Evolutionary conservation across 2,113 vertebrate species (phyloP).

Genomic region (Elephas maximus): DNA sequence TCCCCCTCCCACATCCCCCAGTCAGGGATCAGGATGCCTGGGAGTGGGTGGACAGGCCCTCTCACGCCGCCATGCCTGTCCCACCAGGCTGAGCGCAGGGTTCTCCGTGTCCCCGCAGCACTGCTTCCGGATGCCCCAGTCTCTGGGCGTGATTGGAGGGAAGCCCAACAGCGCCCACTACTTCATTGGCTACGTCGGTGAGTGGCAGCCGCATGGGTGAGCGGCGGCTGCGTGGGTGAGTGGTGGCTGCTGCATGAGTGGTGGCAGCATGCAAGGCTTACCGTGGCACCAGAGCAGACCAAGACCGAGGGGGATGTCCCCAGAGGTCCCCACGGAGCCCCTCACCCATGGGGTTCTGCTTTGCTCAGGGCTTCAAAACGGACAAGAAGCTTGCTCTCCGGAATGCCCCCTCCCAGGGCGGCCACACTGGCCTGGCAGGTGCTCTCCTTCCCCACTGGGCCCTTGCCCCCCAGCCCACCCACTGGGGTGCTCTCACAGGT

Average conservation of each 20-base stretch:
- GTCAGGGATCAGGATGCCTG: neutral
- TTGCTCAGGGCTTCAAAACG: neutral
- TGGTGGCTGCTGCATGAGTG: constrained; percentile 86
- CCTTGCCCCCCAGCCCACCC: neutral
- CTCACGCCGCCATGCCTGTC: neutral
- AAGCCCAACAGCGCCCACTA: constrained; percentile 99
- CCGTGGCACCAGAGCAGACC: neutral
- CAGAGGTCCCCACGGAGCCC: neutral
- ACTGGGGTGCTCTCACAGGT: neutral
- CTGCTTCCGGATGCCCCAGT: constrained; percentile 99
- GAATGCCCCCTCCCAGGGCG: neutral
- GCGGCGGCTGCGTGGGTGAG: constrained; percentile 96
- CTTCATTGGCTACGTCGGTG: constrained; percentile 99
- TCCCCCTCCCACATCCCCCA: no score
- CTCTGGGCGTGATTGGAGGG: constrained; percentile 98
- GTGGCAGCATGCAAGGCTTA: fast-evolving
- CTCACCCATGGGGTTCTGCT: neutral
- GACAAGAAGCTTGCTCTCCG: neutral
- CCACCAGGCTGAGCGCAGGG: neutral
- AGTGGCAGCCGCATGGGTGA: constrained; percentile 89
- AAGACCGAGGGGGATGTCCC: neutral
- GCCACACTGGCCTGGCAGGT: no score
- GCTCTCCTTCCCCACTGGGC: no score
- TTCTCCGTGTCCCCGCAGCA: constrained; percentile 88
- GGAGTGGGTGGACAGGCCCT: neutral